Percentiles rank a stretch among this genome's conserved stretches.
Conservation (phyloP, 23 tunicate species). For the Trididemnum miniatum region DNA sequence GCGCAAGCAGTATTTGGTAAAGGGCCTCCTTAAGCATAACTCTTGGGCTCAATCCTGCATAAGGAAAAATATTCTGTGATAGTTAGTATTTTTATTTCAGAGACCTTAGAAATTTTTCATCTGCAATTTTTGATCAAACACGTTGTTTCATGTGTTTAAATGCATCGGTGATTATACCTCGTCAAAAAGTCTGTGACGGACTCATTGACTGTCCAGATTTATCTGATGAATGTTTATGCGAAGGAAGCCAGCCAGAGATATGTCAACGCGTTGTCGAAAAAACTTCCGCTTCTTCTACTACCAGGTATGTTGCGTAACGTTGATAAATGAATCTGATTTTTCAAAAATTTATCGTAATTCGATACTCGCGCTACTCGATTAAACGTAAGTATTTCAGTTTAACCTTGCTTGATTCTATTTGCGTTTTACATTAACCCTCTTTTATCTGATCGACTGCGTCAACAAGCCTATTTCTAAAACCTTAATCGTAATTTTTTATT, state of each 20-base stretch:
- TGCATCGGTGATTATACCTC: background rate
- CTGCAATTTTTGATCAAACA: background rate
- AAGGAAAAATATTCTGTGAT: no score
- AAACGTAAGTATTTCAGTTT: no score
- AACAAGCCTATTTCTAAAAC: no score
- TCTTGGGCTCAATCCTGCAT: no score
- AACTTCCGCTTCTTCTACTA: background rate
- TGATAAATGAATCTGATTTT: no score
- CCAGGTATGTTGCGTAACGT: background rate
- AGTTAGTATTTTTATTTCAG: background rate
- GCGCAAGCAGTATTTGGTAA: no score
- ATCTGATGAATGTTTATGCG: constrained; percentile 41
- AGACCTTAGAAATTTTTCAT: background rate
- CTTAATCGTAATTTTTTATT: no score
- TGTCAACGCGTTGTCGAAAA: background rate
- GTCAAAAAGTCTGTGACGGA: constrained; percentile 32
- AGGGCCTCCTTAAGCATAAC: no score
- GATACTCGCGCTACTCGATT: no score
- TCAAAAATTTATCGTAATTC: background rate
- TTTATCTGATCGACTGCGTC: no score
- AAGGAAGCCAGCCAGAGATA: constrained; percentile 5
- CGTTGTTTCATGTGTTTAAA: constrained; percentile 34
- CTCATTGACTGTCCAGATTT: constrained; percentile 38
- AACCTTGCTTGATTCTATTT: no score
- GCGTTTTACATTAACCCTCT: no score